Evolutionary conservation across 2,797 vertebrate species (phyloP), one percentile per base, ranked within the genome.

Genomic region (Prionace glauca): DNA sequence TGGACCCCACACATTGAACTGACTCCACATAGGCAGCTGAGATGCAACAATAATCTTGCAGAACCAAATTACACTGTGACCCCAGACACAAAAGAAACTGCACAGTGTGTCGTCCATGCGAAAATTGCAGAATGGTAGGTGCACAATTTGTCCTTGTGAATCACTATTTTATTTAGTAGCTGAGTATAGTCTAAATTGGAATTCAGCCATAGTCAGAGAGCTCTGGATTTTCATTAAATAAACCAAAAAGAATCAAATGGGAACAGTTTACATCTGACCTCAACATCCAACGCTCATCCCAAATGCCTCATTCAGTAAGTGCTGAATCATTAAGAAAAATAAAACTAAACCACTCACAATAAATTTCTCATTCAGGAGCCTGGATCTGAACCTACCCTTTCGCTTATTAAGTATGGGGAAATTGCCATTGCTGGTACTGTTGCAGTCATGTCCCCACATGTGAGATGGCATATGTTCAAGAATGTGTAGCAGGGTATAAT

Each of bases 401-500:
- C 18, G 41, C 22, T 92, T 91, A 65, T 91, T 91, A 65, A 91
- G 32, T 10, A 36, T 8, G 24, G n/a, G 20, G 62, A 36, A 41
- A 65, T 11, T 69, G n/a, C 67, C n/a, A 20, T 67, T 36, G 65
- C 60, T 92, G n/a, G 62, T 67, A 67, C 20, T 67, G 14, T 36
- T 65, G 62, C 90, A 67, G 12, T 69, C 90, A n/a, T 9, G 1
- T 67, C 62, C n/a, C 60, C 32, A 65, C 88, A 92, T 92, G 90
- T 22, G 65, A 20, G 41, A 65, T 92, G 90, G 90, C 62, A 36
- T 41, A 92, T 69, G 22, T 24, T 92, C 90, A 92, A 92, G 62
- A 92, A 92, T 92, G 90, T 92, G n/a, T n/a, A 92, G n/a, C 90
- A 92, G n/a, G 18, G 22, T 92, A 92, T 92, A 69, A 24, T 67